phyloP scores from a whole-genome alignment of 2,113 vertebrate genomes.

The Columba livia region DNA sequence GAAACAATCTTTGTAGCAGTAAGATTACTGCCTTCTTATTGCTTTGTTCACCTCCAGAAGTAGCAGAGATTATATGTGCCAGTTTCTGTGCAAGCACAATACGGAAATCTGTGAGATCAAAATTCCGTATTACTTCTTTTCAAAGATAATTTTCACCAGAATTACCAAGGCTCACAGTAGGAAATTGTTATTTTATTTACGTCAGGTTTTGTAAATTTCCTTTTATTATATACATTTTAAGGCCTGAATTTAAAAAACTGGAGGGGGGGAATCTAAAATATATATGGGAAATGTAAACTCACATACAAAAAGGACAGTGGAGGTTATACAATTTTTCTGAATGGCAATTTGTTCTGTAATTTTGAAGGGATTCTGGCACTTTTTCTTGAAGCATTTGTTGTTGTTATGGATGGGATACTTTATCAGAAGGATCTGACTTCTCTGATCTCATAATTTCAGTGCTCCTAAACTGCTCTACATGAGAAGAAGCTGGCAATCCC shows the following conservation, averaged over 20 bases:
- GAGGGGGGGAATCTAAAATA: rapidly evolving
- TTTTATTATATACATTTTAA: background rate
- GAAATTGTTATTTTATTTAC: background rate
- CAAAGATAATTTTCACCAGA: background rate
- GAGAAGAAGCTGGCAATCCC: background rate
- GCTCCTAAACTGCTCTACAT: background rate
- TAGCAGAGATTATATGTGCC: background rate
- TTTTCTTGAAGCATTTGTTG: conserved; percentile 13
- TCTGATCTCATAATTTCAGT: conserved; percentile 26
- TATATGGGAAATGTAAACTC: background rate
- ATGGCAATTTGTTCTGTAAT: background rate
- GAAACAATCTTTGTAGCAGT: background rate
- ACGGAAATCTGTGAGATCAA: background rate
- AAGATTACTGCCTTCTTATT: background rate
- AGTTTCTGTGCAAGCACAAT: background rate
- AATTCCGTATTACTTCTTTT: background rate
- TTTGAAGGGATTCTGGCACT: background rate
- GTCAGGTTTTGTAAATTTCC: background rate
- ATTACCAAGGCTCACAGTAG: background rate
- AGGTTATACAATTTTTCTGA: background rate
- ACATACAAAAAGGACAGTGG: background rate
- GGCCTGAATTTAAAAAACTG: background rate
- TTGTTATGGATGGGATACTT: background rate
- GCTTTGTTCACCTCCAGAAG: background rate
- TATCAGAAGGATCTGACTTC: conserved; percentile 3